Base-by-base conservation (phyloP, 2,797 vertebrate species). In the Taeniopygia guttata region DNA sequence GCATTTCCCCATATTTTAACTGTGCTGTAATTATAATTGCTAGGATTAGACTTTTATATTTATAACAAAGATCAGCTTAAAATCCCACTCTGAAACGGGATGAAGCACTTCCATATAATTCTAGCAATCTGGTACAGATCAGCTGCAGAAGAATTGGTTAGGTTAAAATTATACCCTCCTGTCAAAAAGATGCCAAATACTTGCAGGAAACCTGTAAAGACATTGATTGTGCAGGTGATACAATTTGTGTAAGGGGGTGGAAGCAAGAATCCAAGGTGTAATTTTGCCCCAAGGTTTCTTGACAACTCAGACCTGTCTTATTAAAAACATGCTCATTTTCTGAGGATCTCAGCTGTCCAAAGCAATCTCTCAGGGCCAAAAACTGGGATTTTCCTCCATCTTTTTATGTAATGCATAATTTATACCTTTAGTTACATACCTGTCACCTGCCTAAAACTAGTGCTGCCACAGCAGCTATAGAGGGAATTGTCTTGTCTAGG, bases 31-130 rank as follows among this genome's bases (percentile, higher is more conserved):
- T 94, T 81, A 56, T 58, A 93, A 83, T 66, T 95, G 32, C 60
- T 87, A 46, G 90, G 68, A 80, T 84, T 82, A 89, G 20, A 45
- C 19, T 74, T 68, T 34, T 87, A 67, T 90, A 89, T 92, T 93
- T 77, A 30, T 89, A 66, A 75, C 23, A 74, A 38, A 80, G 72
- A 92, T 94, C 38, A 77, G 9, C 18, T 84, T 79, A 73, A 95
- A 90, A 84, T 87, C 81, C 78, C 6, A 3, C 38, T 79, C 75
- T 82, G 70, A 82, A 89, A 45, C 27, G 79, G 55, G 49, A 56
- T 62, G 34, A 83, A 77, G 30, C 30, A 16, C 36, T 84, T 25
- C 4, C 1, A 0, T 86, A 2, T 67, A 84, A 93, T 77, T 95
- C 74, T 38, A 56, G 38, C 70, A 69, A 79, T 56, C 63, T 84